Base-by-base conservation (phyloP, 2,888 invertebrate genomes). In the Drosophila phalerata region DNA sequence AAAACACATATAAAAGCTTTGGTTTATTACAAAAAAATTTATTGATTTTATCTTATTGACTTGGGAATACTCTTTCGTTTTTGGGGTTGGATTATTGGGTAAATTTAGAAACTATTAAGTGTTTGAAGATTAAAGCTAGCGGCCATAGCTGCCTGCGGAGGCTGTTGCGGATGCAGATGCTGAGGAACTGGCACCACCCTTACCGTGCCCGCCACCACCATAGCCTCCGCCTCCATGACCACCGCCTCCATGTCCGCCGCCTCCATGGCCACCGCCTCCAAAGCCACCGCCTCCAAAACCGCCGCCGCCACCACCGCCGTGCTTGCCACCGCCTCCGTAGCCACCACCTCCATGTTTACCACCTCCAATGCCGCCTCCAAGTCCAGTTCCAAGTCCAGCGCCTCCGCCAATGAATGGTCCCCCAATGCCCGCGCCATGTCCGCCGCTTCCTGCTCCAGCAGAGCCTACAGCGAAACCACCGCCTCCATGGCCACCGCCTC, bases 181-280 rank as follows among this genome's bases (percentile, higher is more conserved):
- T 28, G 79, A 74, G 8, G 86, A 56, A 38, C 68, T 70, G 30
- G 82, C 71, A 30, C 65, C 49, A n/a, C 73, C 53, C 45, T 68
- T 70, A 11, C 81, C 77, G 5, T 56, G 62, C 15, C 68, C 64
- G 10, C n/a, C 22, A 1, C 62, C 64, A 8, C 65, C 65, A 3
- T 22, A 30, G 3, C 38, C 38, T 6, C 17, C 40, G 30, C 51
- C 53, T 3, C 65, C 65, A 5, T 34, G 37, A 0, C 38, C 38
- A 5, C 17, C 34, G 6, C 43, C 66, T 0, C 60, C 55, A 11
- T 15, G 40, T 0, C 70, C 65, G 8, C 55, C 61, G 9, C 56
- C 60, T 8, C 38, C 38, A 2, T 55, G 62, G 0, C 55, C 43
- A 1, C 62, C 65, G 5, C 64, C 38, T 19, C 60, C 66, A 6